Conservation (phyloP, 2,113 vertebrate genomes). For the Monopterus albus region DNA sequence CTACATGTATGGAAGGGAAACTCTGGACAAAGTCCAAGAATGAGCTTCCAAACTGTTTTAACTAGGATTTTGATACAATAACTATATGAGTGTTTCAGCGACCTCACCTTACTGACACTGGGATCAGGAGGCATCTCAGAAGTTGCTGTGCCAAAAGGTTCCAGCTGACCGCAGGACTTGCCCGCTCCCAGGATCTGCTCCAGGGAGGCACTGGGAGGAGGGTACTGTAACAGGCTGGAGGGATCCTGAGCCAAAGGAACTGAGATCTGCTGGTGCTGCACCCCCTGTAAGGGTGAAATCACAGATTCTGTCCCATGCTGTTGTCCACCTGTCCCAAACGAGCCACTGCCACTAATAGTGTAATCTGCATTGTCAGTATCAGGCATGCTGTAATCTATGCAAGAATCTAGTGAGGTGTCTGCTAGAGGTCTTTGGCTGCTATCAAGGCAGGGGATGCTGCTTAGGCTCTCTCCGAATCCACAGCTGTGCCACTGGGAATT, state of each 20-base stretch:
- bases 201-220: conserved; percentile 63
- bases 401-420: conserved; percentile 44
- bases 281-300: conserved; percentile 50
- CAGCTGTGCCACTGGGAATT: conserved; percentile 64
- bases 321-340: conserved; percentile 34
- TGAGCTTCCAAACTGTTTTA: too few species aligned
- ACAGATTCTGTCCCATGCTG: conserved; percentile 30
- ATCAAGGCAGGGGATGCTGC: conserved; percentile 34
- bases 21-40: too few species aligned
- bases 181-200: conserved; percentile 73
- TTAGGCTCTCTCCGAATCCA: conserved; percentile 26
- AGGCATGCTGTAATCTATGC: conserved; percentile 60
- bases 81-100: too few species aligned
- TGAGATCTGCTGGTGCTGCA: conserved; percentile 59
- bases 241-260: conserved; percentile 67
- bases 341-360: conserved; percentile 11
- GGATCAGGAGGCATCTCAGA: conserved; percentile 56
- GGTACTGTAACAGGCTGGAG: conserved; percentile 71
- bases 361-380: conserved; percentile 43
- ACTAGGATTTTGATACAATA: too few species aligned
- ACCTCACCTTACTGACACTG: conserved; percentile 71
- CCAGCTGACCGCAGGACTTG: conserved; percentile 64
- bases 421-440: conserved; percentile 58
- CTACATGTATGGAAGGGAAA: too few species aligned
- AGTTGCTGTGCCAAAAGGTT: conserved; percentile 59